Evolutionary conservation across 2,888 invertebrate species (phyloP), one percentile per base, ranked within the genome.

Genomic region (Steromphala cineraria): DNA sequence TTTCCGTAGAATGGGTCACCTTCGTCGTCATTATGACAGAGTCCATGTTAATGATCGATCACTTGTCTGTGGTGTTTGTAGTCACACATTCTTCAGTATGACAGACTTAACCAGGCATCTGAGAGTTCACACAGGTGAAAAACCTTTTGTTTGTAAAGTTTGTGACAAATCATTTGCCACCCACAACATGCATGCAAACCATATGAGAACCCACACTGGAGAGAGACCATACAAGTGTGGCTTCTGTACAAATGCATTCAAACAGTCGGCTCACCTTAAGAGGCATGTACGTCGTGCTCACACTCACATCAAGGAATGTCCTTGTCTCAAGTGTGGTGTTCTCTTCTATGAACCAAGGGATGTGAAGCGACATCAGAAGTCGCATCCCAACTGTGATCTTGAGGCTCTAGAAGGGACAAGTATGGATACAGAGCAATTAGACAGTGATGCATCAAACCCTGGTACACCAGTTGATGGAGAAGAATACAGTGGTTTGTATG

Each of bases 41-140:
- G 53, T 75, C n/a, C 75, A 75, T 53, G 53, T 75, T 17, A 75
- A 53, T 24, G 75, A 75, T 31, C 40, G 53, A 75, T 53, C 75
- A n/a, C 31, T 53, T 75, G 52, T 53, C 17, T 75, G 75, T 53
- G 53, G 31, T 28, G 53, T 75, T 10, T 75, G 75, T 53, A 28
- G 53, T 53, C 53, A 52, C 53, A 53, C 75, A n/a, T 75, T 75
- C 53, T 10, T 53, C 28, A 31, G 52, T 21, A 3, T 53, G 24
- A 53, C 53, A 28, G 53, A 75, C 52, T 28, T 75, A n/a, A 53
- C 53, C 5, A 52, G 75, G 24, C 75, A 75, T 10, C 40, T 53
- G 53, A 53, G 28, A 52, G 53, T 53, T 15, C 75, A 75, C 53
- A 56, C 46, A 8, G 46, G 46, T 10, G 46, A 46, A 10, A 46